A percentile compares a stretch with the other conserved stretches of the same genome.
Conservation (phyloP, 1,140 invertebrate species). For the Globodera rostochiensis region DNA sequence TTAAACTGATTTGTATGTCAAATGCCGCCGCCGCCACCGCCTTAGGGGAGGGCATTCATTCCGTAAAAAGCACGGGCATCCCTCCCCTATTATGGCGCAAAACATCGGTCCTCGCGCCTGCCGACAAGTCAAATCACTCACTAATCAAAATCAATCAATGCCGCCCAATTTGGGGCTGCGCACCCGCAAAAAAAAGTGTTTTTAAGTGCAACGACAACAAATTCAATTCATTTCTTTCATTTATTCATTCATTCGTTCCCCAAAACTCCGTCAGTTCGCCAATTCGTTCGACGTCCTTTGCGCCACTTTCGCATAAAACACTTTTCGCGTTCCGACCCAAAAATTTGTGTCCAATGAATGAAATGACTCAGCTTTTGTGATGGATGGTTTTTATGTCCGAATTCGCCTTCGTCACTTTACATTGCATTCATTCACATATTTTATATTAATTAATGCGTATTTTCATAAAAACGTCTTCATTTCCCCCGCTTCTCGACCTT, state of each 20-base stretch:
- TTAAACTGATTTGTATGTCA: too few species aligned
- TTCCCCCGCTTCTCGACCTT: neutral
- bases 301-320: neutral
- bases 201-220: neutral
- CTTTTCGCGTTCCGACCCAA: neutral
- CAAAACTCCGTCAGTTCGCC: neutral
- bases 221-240: neutral
- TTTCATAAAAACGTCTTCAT: neutral
- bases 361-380: neutral
- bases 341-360: neutral
- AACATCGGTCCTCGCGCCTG: too few species aligned
- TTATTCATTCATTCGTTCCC: neutral
- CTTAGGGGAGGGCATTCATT: too few species aligned
- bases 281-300: neutral
- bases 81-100: too few species aligned
- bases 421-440: neutral
- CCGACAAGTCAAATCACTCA: too few species aligned
- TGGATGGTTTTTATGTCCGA: neutral
- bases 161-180: neutral
- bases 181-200: neutral
- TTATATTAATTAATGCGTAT: too few species aligned
- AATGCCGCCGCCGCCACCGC: too few species aligned
- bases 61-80: too few species aligned
- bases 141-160: too few species aligned
- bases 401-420: neutral